phyloP scores from a whole-genome alignment of 2,797 vertebrate species.

The Gephyroberyx darwinii region DNA sequence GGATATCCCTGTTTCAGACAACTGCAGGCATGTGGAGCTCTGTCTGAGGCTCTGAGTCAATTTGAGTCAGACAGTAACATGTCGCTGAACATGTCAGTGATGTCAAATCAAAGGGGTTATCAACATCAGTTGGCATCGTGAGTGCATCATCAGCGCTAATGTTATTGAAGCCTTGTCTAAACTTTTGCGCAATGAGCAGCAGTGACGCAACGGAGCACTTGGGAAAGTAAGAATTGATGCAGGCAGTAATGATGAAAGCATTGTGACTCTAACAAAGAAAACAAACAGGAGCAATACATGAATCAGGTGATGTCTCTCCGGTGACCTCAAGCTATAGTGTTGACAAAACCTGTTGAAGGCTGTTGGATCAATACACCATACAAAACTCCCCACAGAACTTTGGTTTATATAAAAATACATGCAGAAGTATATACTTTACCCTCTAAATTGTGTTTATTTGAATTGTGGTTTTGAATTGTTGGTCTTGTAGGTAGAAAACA shows the following conservation, averaged over 20 bases:
- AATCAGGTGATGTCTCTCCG: neutral
- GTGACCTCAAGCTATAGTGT: neutral
- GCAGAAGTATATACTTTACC: neutral
- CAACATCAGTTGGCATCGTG: constrained; percentile 3
- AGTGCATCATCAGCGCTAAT: constrained; percentile 2
- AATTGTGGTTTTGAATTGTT: neutral
- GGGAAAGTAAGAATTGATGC: neutral
- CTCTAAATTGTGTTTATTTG: neutral
- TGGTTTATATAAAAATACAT: neutral
- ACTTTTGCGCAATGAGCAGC: constrained; percentile 14
- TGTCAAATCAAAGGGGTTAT: constrained; percentile 28
- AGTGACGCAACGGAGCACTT: neutral
- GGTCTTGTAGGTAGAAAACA: neutral
- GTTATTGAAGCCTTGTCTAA: neutral
- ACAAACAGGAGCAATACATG: neutral
- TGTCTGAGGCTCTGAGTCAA: constrained; percentile 62
- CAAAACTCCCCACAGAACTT: neutral
- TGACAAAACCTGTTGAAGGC: no score
- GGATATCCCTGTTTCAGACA: constrained; percentile 51
- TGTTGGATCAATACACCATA: neutral
- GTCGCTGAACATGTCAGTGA: constrained; percentile 21
- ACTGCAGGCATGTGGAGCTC: constrained; percentile 50
- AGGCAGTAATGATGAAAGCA: neutral
- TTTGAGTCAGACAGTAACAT: constrained; percentile 50
- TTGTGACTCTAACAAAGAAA: neutral